phyloP scores from a whole-genome alignment of 2,888 invertebrate species.

The Dysmachus trigonus region DNA sequence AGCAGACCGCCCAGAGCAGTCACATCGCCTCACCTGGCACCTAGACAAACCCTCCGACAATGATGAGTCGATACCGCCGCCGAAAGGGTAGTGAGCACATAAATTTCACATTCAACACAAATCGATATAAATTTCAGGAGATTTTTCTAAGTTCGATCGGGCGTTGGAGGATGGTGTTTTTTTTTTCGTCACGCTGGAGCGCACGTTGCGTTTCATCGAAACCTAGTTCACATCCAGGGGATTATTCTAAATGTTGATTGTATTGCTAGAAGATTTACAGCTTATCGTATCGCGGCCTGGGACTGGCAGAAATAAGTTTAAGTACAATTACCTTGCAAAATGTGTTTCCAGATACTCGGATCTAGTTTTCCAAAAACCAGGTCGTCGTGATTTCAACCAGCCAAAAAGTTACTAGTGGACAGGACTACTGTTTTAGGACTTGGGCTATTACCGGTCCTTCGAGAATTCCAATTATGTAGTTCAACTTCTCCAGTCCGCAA shows the following conservation, averaged over 20 bases:
- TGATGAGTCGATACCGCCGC: constrained; percentile 34
- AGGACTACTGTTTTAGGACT: not conserved
- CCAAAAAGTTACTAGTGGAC: not conserved
- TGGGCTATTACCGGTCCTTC: not conserved
- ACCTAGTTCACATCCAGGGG: not conserved
- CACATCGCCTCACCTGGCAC: constrained; percentile 18
- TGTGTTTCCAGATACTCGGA: not conserved
- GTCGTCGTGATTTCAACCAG: not conserved
- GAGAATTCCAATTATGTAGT: not conserved
- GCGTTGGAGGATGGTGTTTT: not conserved
- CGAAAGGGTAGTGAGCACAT: constrained; percentile 37
- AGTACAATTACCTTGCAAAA: not conserved
- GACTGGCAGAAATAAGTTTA: not conserved
- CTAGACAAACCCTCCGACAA: constrained; percentile 16
- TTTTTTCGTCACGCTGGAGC: not conserved
- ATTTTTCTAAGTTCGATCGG: constrained; percentile 43
- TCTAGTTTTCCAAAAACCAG: not conserved
- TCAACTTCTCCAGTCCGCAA: not conserved
- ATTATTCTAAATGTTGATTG: not conserved
- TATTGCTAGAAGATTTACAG: not conserved
- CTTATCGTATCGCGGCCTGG: not conserved
- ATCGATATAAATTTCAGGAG: constrained; percentile 47
- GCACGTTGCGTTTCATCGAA: not conserved
- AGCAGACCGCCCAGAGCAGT: constrained; percentile 1
- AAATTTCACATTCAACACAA: constrained; percentile 47